Evolutionary conservation across 2,888 invertebrate species (phyloP), one percentile per base, ranked within the genome.

Genomic region (Junonia oenone): DNA sequence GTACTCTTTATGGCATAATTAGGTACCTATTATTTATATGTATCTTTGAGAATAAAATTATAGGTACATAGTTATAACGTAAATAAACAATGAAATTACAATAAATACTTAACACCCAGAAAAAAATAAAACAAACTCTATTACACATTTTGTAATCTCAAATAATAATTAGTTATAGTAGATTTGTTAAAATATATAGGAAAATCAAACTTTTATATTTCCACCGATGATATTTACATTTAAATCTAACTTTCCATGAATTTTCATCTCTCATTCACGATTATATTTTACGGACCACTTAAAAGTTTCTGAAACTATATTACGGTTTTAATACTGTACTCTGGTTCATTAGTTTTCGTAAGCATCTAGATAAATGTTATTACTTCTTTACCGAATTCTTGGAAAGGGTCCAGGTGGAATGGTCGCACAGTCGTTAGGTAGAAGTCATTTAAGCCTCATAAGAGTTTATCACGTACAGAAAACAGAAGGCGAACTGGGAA

Each of bases 341-440:
- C 56, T 26, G 37, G 31, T 54, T 58, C 62, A 62, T 63, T 63
- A 62, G 38, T 58, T 58, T 43, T 47, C 50, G 45, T 45, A 50
- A 63, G 53, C 53, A 47, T 33, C 38, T 50, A 52, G 58, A 58
- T 58, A 56, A 61, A 61, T 55, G 58, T 58, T 61, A 61, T 59
- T 55, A 53, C 49, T 61, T 55, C 53, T 62, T 51, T 55, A 54
- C 47, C 45, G 33, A 52, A 13, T 52, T 49, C 56, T 50, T 61
- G 60, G 58, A 61, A 55, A 31, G 45, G 49, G 40, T 60, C 60
- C 60, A 61, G 50, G 52, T 33, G 35, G 19, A 50, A 52, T 45
- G 29, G 33, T 49, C 15, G 45, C 27, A 51, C 29, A 49, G 38
- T 58, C 37, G 48, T 40, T 26, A 49, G 45, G 51, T 33, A 51